Evolutionary conservation across 2,888 invertebrate species (phyloP).

Genomic region (Onthophagus sagittarius): DNA sequence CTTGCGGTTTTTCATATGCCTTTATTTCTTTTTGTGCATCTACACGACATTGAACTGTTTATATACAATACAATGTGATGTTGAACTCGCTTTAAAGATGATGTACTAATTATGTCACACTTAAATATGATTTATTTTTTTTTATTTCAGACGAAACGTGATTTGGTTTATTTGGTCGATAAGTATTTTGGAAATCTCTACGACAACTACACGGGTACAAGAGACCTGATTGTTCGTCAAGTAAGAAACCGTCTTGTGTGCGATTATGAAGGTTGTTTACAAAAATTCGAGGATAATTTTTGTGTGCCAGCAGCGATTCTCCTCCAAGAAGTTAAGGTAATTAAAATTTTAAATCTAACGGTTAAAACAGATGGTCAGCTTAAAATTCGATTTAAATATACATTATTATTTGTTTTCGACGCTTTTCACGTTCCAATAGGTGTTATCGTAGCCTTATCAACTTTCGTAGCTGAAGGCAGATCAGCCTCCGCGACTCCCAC

Average conservation of each 20-base stretch:
- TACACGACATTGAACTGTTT: background rate
- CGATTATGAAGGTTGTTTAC: constrained; percentile 61
- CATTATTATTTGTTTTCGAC: background rate
- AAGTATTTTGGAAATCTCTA: constrained; percentile 61
- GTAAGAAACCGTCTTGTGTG: constrained; percentile 66
- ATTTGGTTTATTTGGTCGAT: constrained; percentile 54
- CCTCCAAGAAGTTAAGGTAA: constrained; percentile 53
- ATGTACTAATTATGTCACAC: too few relatives aligned
- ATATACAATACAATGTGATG: background rate
- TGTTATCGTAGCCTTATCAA: background rate
- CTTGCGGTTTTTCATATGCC: background rate
- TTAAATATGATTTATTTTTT: constrained; percentile 13
- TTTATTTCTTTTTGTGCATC: background rate
- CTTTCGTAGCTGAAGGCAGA: background rate
- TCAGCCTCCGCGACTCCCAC: background rate
- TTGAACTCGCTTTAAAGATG: background rate
- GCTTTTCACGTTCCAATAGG: background rate
- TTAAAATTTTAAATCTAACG: constrained; percentile 16
- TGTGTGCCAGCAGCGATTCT: constrained; percentile 59
- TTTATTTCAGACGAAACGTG: constrained; percentile 46
- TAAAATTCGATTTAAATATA: background rate
- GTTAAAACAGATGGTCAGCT: background rate
- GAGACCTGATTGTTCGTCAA: constrained; percentile 61
- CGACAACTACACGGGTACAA: constrained; percentile 57
- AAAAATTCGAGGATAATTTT: constrained; percentile 60